These are phyloP conservation scores for Notolepis coatsorum DNA, from an alignment of 2,797 vertebrate species.

Conservation along the genomic window DNA sequence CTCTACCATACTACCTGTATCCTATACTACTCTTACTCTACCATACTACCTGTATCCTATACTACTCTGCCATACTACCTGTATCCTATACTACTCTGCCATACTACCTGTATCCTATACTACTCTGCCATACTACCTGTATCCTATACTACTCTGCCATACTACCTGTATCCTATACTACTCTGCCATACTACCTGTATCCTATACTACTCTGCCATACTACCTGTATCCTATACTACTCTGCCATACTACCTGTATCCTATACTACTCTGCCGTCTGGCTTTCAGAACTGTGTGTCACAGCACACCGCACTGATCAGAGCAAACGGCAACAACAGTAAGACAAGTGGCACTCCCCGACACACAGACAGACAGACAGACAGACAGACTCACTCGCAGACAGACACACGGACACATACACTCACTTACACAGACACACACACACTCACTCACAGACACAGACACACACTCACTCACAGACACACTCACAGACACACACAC, in stretches of 20 bases:
- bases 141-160: slow-evolving; percentile 4
- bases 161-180: too few relatives aligned
- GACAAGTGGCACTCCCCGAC: slow-evolving; percentile 11
- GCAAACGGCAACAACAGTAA: background rate
- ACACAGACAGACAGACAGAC: too few relatives aligned
- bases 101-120: too few relatives aligned
- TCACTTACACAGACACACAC: slow-evolving; percentile 24
- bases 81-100: slow-evolving; percentile 8
- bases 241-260: slow-evolving; percentile 8
- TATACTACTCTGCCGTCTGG: slow-evolving; percentile 24
- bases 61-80: too few relatives aligned
- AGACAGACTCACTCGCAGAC: slow-evolving; percentile 24
- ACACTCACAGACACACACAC: too few relatives aligned
- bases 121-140: too few relatives aligned
- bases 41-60: background rate
- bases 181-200: slow-evolving; percentile 30
- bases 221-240: slow-evolving; percentile 14
- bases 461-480: slow-evolving; percentile 29
- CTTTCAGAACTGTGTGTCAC: slow-evolving; percentile 15
- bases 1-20: too few relatives aligned
- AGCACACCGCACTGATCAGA: background rate
- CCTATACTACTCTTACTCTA: slow-evolving; percentile 8
- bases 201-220: slow-evolving; percentile 3
- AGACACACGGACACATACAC: too few relatives aligned
- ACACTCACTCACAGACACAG: too few relatives aligned